A percentile compares a stretch with the other conserved stretches of the same genome.
phyloP scores from a whole-genome alignment of 2,113 vertebrate genomes.

The Cyanocitta stelleri region DNA sequence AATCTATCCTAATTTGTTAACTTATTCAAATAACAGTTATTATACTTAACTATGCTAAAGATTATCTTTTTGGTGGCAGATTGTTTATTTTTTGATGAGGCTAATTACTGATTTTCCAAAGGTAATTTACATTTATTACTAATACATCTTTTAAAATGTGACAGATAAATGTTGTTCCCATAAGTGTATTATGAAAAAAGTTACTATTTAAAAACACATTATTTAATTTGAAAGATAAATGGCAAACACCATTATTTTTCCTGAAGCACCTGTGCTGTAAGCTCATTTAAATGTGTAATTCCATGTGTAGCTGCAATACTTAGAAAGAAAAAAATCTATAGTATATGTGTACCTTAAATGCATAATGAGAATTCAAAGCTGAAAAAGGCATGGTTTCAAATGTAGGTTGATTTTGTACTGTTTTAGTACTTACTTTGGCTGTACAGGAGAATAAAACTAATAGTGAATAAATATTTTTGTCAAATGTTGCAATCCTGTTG shows the following conservation, averaged over 20 bases:
- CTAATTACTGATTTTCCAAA: slow-evolving; percentile 87
- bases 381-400: slow-evolving; percentile 57
- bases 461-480: slow-evolving; percentile 45
- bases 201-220: slow-evolving; percentile 87
- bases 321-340: slow-evolving; percentile 65
- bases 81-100: slow-evolving; percentile 87
- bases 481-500: slow-evolving; percentile 18
- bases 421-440: slow-evolving; percentile 53
- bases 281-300: slow-evolving; percentile 84
- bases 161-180: slow-evolving; percentile 86
- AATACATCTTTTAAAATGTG: slow-evolving; percentile 85
- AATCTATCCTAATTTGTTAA: slow-evolving; percentile 86
- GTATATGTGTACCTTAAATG: slow-evolving; percentile 72
- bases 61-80: slow-evolving; percentile 87
- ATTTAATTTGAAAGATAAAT: slow-evolving; percentile 87
- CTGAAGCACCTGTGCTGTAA: slow-evolving; percentile 78
- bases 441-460: slow-evolving; percentile 41
- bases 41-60: slow-evolving; percentile 86
- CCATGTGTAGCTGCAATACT: slow-evolving; percentile 71
- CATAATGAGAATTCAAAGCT: slow-evolving; percentile 64
- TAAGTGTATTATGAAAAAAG: slow-evolving; percentile 86
- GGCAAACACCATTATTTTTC: slow-evolving; percentile 83
- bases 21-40: slow-evolving; percentile 87
- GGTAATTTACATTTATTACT: slow-evolving; percentile 87
- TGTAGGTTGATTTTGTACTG: slow-evolving; percentile 46